phyloP scores from a whole-genome alignment of 2,113 vertebrate genomes.

The Antechinus flavipes region DNA sequence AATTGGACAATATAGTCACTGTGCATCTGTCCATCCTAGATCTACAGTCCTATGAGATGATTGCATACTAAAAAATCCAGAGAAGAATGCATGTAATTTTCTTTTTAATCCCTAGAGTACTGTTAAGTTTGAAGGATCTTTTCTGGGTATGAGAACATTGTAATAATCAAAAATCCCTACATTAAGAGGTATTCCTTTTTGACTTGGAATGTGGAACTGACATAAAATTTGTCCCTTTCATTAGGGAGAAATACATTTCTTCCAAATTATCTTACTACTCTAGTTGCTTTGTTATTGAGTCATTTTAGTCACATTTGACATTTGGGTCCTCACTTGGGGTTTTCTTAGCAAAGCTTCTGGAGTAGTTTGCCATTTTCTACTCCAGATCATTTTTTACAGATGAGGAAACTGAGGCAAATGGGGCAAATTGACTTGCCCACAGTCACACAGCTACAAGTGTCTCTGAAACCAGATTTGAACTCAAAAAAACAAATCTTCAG shows the following conservation, averaged over 20 bases:
- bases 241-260: not conserved
- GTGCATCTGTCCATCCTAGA: not conserved
- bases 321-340: not conserved
- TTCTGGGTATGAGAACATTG: conserved; percentile 61
- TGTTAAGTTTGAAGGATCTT: conserved; percentile 63
- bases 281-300: not conserved
- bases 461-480: not conserved
- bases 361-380: not conserved
- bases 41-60: not conserved
- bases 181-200: conserved; percentile 1
- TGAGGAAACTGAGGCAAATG: not conserved
- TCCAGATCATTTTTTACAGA: not conserved
- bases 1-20: not conserved
- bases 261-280: not conserved
- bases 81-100: not conserved
- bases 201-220: not conserved
- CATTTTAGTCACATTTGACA: not conserved
- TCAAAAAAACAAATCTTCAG: not conserved
- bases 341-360: not conserved
- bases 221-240: not conserved
- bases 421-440: not conserved
- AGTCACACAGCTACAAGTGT: not conserved
- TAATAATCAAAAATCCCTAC: conserved; percentile 58
- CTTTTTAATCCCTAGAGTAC: conserved; percentile 68
- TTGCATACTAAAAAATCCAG: not conserved